A percentile compares a stretch with the other conserved stretches of the same genome.
These are phyloP conservation scores for Drosophila incognita DNA, from an alignment of 2,888 invertebrate genomes.

Conservation along the genomic window DNA sequence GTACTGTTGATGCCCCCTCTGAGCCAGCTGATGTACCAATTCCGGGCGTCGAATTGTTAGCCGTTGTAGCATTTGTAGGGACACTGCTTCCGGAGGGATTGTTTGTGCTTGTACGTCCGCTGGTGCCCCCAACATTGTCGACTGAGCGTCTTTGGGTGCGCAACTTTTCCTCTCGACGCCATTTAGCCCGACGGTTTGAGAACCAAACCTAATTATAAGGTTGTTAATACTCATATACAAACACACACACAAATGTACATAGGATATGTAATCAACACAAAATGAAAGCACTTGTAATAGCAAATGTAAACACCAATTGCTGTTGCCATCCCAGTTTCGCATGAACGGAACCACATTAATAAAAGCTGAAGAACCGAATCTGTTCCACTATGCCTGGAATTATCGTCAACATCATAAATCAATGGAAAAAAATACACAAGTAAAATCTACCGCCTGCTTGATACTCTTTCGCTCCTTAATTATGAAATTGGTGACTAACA, in stretches of 20 bases:
- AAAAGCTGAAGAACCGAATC: conserved; percentile 52
- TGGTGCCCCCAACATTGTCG: conserved; percentile 68
- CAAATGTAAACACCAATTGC: conserved; percentile 26
- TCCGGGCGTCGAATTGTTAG: conserved; percentile 60
- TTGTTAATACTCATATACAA: background rate
- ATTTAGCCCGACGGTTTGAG: conserved; percentile 99
- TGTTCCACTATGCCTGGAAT: conserved; percentile 25
- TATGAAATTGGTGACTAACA: background rate
- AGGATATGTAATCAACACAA: background rate
- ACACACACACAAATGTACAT: background rate
- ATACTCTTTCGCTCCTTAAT: background rate
- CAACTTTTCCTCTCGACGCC: conserved; percentile 99
- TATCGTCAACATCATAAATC: background rate
- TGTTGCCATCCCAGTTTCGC: conserved; percentile 16
- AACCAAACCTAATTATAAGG: conserved; percentile 95
- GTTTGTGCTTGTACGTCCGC: conserved; percentile 64
- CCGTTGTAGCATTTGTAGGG: conserved; percentile 50
- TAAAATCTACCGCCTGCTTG: background rate
- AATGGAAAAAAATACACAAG: background rate
- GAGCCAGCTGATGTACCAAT: conserved; percentile 40
- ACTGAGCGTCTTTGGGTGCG: conserved; percentile 92
- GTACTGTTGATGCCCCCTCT: conserved; percentile 53
- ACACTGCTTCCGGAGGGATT: conserved; percentile 46
- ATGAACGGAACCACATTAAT: conserved; percentile 39
- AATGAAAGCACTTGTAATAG: conserved; percentile 9